Evolutionary conservation across 2,888 invertebrate genomes (phyloP).

Genomic region (Drosophila mulleri): DNA sequence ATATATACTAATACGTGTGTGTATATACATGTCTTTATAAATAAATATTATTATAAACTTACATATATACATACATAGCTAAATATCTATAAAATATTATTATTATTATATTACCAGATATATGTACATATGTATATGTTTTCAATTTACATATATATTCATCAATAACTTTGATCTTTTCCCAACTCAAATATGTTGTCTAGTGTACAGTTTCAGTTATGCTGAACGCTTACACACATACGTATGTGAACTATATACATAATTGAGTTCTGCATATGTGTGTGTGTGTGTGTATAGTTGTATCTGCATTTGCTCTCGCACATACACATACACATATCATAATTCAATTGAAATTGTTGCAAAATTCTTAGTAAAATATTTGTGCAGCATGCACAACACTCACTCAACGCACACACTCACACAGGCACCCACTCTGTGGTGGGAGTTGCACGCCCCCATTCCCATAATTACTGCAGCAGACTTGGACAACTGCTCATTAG

Average conservation of each 20-base stretch:
- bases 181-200: not conserved
- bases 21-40: too few species aligned
- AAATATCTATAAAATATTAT: too few species aligned
- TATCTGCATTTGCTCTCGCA: constrained; percentile 32
- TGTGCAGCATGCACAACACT: constrained; percentile 33
- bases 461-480: constrained; percentile 1
- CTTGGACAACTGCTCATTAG: constrained; percentile 31
- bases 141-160: too few species aligned
- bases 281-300: constrained; percentile 24
- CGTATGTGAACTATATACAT: constrained; percentile 46
- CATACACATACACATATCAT: constrained; percentile 52
- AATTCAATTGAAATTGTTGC: constrained; percentile 73
- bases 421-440: too few species aligned
- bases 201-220: constrained; percentile 20
- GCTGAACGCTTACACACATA: constrained; percentile 24
- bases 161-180: too few species aligned
- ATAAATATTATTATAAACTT: not conserved
- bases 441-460: not conserved
- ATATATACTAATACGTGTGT: too few species aligned
- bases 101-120: too few species aligned
- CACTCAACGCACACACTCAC: not conserved
- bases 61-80: not conserved
- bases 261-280: constrained; percentile 45
- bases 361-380: constrained; percentile 64
- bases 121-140: too few species aligned